These are phyloP conservation scores for Parnassius orleans DNA, from an alignment of 2,888 invertebrate genomes.

Conservation along the genomic window DNA sequence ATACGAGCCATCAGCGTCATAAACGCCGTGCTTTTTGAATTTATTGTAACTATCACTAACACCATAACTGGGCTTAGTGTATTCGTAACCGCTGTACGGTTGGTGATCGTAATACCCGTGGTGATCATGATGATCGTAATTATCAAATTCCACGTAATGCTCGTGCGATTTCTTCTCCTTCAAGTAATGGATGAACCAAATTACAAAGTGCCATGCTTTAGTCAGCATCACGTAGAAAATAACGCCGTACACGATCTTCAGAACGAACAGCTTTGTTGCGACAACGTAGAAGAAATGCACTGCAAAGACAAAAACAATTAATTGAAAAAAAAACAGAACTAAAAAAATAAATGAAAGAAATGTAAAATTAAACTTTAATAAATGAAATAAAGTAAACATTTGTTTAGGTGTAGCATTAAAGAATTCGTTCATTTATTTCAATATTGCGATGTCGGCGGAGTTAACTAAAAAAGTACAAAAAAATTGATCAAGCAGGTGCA, in stretches of 20 bases:
- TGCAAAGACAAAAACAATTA: conserved; percentile 40
- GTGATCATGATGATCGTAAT: conserved; percentile 36
- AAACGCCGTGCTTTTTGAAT: conserved; percentile 44
- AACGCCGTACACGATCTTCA: conserved; percentile 65
- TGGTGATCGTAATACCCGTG: conserved; percentile 35
- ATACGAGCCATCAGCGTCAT: conserved; percentile 70
- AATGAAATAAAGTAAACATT: too few relatives aligned
- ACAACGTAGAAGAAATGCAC: conserved; percentile 70
- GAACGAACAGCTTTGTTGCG: conserved; percentile 62
- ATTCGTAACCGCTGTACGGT: conserved; percentile 35
- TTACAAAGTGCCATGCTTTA: conserved; percentile 64
- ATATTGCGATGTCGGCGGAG: too few relatives aligned
- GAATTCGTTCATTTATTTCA: too few relatives aligned
- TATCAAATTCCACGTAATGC: conserved; percentile 52
- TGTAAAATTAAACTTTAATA: too few relatives aligned
- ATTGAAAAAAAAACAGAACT: too few relatives aligned
- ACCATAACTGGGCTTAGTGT: conserved; percentile 36
- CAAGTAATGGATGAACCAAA: conserved; percentile 67
- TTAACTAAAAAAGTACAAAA: too few relatives aligned
- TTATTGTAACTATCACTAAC: conserved; percentile 27
- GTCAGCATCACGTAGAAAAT: conserved; percentile 56
- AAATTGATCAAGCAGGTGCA: too few relatives aligned
- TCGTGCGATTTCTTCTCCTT: conserved; percentile 55
- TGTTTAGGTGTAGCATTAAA: too few relatives aligned
- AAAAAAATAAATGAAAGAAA: too few relatives aligned